Evolutionary conservation across 2,888 invertebrate genomes (phyloP).

Genomic region (Eutolmus rufibarbis): DNA sequence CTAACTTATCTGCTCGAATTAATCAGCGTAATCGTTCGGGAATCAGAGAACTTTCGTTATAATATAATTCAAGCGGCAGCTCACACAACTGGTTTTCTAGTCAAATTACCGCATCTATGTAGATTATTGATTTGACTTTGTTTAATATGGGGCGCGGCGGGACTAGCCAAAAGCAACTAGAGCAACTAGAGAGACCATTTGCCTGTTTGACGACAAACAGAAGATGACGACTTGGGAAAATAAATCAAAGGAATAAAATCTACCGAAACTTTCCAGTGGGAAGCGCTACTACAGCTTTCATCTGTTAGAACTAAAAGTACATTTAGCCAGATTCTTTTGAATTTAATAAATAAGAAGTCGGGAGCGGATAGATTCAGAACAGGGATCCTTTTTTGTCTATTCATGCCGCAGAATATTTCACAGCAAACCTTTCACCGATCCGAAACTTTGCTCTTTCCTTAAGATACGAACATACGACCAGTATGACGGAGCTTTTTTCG

Average conservation of each 20-base stretch:
- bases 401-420: constrained; percentile 2
- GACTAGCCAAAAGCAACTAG: background rate
- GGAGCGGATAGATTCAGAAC: background rate
- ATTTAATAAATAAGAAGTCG: background rate
- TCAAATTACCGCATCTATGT: background rate
- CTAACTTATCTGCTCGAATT: background rate
- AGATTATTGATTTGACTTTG: background rate
- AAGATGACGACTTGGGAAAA: background rate
- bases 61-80: background rate
- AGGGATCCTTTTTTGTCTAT: constrained; percentile 4
- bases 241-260: background rate
- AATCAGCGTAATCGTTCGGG: background rate
- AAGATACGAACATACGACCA: background rate
- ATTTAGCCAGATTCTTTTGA: background rate
- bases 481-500: constrained; percentile 16
- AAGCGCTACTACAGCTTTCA: background rate
- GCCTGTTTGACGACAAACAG: background rate
- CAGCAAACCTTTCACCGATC: background rate
- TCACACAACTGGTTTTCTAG: background rate
- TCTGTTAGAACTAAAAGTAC: constrained; percentile 8
- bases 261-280: background rate
- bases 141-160: background rate
- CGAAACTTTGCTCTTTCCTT: background rate
- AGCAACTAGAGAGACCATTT: background rate
- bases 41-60: background rate